Evolutionary conservation across 2,888 invertebrate species (phyloP), one percentile per base, ranked within the genome.

Genomic region (Drosophila fulvimacula): DNA sequence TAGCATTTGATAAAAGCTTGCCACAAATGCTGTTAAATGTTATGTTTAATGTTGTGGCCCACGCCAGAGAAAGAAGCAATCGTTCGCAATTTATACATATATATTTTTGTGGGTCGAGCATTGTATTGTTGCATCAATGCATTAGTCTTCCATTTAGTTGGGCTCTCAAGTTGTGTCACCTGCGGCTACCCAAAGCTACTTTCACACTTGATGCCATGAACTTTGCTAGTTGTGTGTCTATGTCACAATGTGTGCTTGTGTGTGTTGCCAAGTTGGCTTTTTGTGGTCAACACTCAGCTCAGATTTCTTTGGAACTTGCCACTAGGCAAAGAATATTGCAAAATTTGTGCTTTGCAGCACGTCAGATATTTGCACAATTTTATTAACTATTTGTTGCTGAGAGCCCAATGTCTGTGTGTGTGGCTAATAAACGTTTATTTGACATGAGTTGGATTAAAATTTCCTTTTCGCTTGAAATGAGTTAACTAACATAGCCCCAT

Each of bases 21-120:
- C 81, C 81, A 34, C 82, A 81, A 81, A 76, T 73, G 70, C 49
- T 83, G 79, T 82, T 71, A 76, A 74, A 82, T 69, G 64, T 78
- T 68, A 81, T 80, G 78, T 68, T 76, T 78, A 78, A 82, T 70
- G 68, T 56, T 58, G 74, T 71, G 19, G 52, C 58, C 49, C 57
- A 44, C 52, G 67, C 75, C 63, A 66, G 63, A 73, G 61, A 44
- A 52, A 58, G 51, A 42, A 36, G 36, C 53, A 36, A 39, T 63
- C 52, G 32, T 39, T 58, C 42, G 58, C 44, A 30, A 10, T 38
- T 11, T 34, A 42, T 58, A 13, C 36, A 21, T 19, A n/a, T 6
- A 15, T 27, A 32, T 51, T 17, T 44, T 46, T 38, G 27, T 34
- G 19, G 15, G 7, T 19, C 34, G 24, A 46, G 38, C 52, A 41